Base-by-base conservation (phyloP, 1,140 invertebrate species). In the Adelges cooleyi region DNA sequence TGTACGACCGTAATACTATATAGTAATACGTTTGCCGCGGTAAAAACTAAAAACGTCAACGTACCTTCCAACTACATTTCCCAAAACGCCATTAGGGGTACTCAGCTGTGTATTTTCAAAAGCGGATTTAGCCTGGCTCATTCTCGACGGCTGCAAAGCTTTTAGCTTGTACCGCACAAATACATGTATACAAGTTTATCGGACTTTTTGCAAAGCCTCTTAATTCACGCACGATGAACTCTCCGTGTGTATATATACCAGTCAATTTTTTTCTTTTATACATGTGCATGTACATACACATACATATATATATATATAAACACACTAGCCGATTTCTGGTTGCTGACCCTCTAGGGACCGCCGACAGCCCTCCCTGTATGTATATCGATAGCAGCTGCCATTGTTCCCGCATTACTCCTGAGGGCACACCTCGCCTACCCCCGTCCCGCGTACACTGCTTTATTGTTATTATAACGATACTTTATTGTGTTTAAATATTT, bases 401-500 rank as follows among this genome's bases (percentile, higher is more conserved):
- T 62, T 62, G 56, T 62, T 62, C 56, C 56, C 56, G 56, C 56
- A 48, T 62, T 48, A 48, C 27, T 62, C 56, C 56, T 46, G 56
- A 62, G 56, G 56, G 42, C 56, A 48, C 23, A 13, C 11, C 17
- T 6, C 51, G 11, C 33, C 29, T 33, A 13, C 18, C 20, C 3
- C 17, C 51, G 51, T 13, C 20, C 13, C 23, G 11, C 38, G 9
- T 23, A 56, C 23, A 29, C 25, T 59, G 25, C 38, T 56, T 59
- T 62, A 62, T 62, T 62, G 42, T 62, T 62, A 62, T 62, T 48
- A 48, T 62, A 62, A 62, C 56, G 56, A 62, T 48, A 62, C 42
- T 62, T 46, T 62, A 62, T 62, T 48, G 56, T 62, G 56, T 62
- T 62, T 48, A 62, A 62, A 62, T 62, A 62, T 62, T 62, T 62